phyloP scores from a whole-genome alignment of 1,140 invertebrate species.

The Drosophila subpulchrella region DNA sequence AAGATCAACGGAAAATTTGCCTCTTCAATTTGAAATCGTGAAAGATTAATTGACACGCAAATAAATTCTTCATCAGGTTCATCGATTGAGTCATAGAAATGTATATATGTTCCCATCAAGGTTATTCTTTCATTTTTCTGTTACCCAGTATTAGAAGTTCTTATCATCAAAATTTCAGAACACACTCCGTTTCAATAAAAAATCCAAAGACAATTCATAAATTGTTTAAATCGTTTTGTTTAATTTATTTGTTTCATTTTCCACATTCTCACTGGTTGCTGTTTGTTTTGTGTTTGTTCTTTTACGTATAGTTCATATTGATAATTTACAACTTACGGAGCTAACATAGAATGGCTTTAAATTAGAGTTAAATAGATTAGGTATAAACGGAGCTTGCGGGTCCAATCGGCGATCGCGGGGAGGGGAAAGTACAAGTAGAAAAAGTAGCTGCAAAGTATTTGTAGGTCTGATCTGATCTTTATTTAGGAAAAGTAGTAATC shows the following conservation, averaged over 20 bases:
- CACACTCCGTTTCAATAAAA: not conserved
- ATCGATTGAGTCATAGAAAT: no score
- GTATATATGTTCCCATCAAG: no score
- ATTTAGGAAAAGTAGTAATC: slow-evolving; percentile 32
- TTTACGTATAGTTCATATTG: slow-evolving; percentile 74
- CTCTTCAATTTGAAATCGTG: no score
- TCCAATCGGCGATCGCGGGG: slow-evolving; percentile 34
- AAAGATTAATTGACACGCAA: no score
- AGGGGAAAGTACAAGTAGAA: slow-evolving; percentile 38
- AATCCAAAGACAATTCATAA: slow-evolving; percentile 12
- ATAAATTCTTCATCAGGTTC: no score
- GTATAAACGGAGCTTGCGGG: slow-evolving; percentile 61
- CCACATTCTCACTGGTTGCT: slow-evolving; percentile 77
- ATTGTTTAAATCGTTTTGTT: slow-evolving; percentile 61
- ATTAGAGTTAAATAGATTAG: slow-evolving; percentile 75
- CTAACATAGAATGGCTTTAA: slow-evolving; percentile 81
- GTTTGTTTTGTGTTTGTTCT: slow-evolving; percentile 49
- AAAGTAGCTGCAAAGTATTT: slow-evolving; percentile 59
- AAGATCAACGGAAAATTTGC: no score
- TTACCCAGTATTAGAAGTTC: no score
- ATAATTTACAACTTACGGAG: slow-evolving; percentile 79
- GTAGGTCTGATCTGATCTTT: slow-evolving; percentile 34
- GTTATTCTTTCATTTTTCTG: no score
- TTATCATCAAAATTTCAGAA: no score
- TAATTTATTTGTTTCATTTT: slow-evolving; percentile 75